Evolutionary conservation across 2,113 vertebrate species (phyloP).

Genomic region (Phaethon lepturus): DNA sequence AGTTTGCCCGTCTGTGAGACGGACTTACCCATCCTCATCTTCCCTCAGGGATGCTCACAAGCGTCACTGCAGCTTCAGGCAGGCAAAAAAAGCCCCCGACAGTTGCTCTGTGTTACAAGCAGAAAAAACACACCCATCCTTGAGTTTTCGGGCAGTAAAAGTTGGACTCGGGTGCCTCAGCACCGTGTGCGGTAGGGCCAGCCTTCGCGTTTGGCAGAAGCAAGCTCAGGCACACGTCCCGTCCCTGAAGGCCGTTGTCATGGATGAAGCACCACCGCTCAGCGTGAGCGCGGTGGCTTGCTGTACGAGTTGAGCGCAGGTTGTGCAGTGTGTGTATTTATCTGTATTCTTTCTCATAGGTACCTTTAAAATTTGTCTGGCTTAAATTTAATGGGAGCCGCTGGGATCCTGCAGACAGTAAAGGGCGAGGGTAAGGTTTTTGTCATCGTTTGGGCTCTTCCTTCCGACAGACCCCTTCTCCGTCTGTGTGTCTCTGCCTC

Average conservation of each 20-base stretch:
- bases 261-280: background rate
- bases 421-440: slow-evolving; percentile 99
- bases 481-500: slow-evolving; percentile 82
- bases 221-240: accelerated
- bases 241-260: background rate
- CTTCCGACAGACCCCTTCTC: slow-evolving; percentile 79
- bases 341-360: slow-evolving; percentile 99
- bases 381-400: slow-evolving; percentile 97
- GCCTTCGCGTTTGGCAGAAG: accelerated
- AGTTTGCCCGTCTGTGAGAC: accelerated
- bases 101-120: accelerated
- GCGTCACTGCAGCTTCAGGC: accelerated
- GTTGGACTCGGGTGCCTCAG: accelerated
- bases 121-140: accelerated
- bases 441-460: slow-evolving; percentile 91
- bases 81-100: accelerated
- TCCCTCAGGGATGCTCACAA: accelerated
- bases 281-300: slow-evolving; percentile 14
- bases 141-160: accelerated
- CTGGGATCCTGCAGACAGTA: slow-evolving; percentile 87
- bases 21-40: background rate
- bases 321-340: slow-evolving; percentile 87
- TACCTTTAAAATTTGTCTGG: slow-evolving; percentile 98
- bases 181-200: accelerated
- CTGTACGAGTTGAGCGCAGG: slow-evolving; percentile 31